These are phyloP conservation scores for Hippocampus comes DNA, from an alignment of 2,113 vertebrate species.

Conservation along the genomic window DNA sequence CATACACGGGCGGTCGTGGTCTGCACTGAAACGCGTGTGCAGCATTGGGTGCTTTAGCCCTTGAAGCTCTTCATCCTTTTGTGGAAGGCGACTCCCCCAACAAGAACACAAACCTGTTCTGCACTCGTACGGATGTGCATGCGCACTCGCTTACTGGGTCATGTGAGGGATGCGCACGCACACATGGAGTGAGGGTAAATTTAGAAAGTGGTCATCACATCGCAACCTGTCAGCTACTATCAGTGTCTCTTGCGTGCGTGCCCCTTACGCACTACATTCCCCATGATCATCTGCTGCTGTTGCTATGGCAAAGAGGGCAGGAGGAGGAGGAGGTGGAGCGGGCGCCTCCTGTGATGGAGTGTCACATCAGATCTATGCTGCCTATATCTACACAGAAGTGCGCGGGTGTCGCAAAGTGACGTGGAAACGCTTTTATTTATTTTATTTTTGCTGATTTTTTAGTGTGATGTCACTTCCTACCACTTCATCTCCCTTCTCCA, in stretches of 20 bases:
- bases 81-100: too few relatives aligned
- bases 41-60: background rate
- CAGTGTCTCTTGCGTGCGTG: conserved; percentile 17
- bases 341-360: background rate
- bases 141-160: background rate
- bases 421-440: background rate
- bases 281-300: background rate
- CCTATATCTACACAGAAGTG: background rate
- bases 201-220: conserved; percentile 30
- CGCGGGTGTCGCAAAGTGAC: background rate
- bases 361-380: background rate
- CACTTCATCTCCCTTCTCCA: conserved; percentile 14
- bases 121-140: background rate
- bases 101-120: background rate
- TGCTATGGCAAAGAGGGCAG: background rate
- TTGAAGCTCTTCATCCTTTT: background rate
- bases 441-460: background rate
- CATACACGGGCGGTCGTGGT: background rate
- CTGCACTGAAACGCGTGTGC: background rate
- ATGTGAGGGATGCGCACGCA: background rate
- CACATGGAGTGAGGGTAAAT: conserved; percentile 9
- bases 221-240: conserved; percentile 30
- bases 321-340: background rate
- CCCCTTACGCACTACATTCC: background rate
- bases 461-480: conserved; percentile 14